phyloP scores from a whole-genome alignment of 2,113 vertebrate genomes.

The Odocoileus virginianus region DNA sequence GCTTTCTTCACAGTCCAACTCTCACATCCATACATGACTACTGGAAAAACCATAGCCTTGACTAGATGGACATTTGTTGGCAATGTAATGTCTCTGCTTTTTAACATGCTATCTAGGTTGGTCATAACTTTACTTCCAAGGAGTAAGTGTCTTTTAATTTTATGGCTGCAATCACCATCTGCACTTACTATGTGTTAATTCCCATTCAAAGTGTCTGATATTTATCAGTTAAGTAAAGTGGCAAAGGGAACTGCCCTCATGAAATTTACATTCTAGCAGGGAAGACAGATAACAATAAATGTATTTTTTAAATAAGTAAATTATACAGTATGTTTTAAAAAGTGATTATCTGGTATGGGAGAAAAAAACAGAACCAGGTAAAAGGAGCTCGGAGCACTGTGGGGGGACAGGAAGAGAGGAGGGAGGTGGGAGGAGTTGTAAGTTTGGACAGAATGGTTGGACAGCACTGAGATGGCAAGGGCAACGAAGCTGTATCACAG shows the following conservation, averaged over 20 bases:
- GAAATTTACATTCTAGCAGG: not conserved
- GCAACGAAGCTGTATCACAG: not conserved
- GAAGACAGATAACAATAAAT: not conserved
- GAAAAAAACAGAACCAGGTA: not conserved
- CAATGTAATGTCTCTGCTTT: too few species aligned
- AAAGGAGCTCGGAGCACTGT: not conserved
- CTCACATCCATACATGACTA: too few species aligned
- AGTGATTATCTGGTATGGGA: not conserved
- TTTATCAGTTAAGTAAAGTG: not conserved
- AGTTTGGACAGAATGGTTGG: not conserved
- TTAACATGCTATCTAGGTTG: too few species aligned
- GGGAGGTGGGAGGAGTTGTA: not conserved
- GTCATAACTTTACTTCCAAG: too few species aligned
- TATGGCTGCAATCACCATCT: too few species aligned
- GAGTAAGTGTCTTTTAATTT: too few species aligned
- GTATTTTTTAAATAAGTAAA: not conserved
- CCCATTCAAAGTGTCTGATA: not conserved
- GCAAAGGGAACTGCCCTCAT: not conserved
- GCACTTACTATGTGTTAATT: not conserved
- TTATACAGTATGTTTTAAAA: not conserved
- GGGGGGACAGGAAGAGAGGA: not conserved
- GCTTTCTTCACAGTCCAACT: too few species aligned
- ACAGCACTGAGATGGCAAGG: accelerated
- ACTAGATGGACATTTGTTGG: too few species aligned
- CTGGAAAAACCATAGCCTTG: too few species aligned